Evolutionary conservation across 2,888 invertebrate genomes (phyloP).

Genomic region (Zootermopsis nevadensis): DNA sequence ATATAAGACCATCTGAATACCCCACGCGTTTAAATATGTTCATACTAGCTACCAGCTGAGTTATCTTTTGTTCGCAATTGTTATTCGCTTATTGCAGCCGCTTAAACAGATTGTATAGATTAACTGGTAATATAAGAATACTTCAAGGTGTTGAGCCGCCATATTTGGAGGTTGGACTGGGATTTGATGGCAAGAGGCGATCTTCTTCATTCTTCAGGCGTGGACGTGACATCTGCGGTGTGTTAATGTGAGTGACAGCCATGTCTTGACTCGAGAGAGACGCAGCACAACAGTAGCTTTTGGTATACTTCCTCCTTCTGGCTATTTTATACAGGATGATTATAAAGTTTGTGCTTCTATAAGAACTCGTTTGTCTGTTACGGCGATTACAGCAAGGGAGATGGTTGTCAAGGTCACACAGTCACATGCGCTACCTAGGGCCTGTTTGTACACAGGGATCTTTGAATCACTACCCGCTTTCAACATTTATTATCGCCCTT

Average conservation of each 20-base stretch:
- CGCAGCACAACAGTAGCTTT: constrained; percentile 13
- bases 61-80: neutral
- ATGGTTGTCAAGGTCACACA: too few relatives aligned
- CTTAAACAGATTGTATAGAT: constrained; percentile 27
- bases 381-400: too few relatives aligned
- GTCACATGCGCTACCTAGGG: too few relatives aligned
- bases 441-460: too few relatives aligned
- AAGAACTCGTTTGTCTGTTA: too few relatives aligned
- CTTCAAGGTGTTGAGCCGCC: constrained; percentile 11
- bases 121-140: constrained; percentile 6
- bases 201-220: neutral
- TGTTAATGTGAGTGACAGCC: constrained; percentile 25
- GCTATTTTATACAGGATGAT: neutral
- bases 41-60: neutral
- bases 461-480: too few relatives aligned
- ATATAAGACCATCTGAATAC: neutral
- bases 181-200: neutral
- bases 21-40: neutral
- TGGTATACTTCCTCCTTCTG: constrained; percentile 12
- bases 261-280: neutral
- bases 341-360: too few relatives aligned
- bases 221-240: constrained; percentile 17
- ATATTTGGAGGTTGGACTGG: constrained; percentile 2
- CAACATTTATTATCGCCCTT: too few relatives aligned
- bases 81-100: neutral